Evolutionary conservation across 2,113 vertebrate species (phyloP).

Genomic region (Alouatta palliata): DNA sequence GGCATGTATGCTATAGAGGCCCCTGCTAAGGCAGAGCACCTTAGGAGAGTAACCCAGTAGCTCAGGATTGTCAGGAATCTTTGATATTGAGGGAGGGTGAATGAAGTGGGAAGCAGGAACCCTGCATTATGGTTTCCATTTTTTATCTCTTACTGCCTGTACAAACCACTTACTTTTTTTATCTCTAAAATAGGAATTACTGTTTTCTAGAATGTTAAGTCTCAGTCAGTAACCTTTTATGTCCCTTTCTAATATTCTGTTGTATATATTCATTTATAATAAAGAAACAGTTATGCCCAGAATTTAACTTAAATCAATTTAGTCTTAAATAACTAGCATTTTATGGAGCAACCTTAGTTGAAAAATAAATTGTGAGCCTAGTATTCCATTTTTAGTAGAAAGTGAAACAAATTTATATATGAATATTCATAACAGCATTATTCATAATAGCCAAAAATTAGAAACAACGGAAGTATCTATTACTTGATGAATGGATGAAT

Average conservation of each 20-base stretch:
- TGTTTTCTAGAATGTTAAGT: neutral
- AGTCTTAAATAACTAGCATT: neutral
- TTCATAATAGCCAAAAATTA: neutral
- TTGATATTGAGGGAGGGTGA: neutral
- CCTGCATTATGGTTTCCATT: neutral
- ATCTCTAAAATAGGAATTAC: neutral
- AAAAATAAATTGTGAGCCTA: neutral
- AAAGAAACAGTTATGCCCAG: neutral
- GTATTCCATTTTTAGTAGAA: neutral
- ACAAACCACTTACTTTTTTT: neutral
- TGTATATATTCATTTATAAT: neutral
- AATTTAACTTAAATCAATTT: slow-evolving; percentile 16
- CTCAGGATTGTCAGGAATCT: neutral
- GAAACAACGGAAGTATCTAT: neutral
- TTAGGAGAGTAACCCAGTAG: neutral
- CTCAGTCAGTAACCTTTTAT: neutral
- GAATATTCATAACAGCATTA: neutral
- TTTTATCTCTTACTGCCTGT: neutral
- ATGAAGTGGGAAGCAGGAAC: neutral
- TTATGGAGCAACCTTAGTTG: neutral
- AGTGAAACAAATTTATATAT: neutral
- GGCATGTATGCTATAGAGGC: too few species aligned
- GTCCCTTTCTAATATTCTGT: neutral
- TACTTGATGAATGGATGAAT: neutral
- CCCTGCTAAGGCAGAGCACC: neutral